Conservation (phyloP, 2,797 vertebrate species). For the Lemur catta region DNA sequence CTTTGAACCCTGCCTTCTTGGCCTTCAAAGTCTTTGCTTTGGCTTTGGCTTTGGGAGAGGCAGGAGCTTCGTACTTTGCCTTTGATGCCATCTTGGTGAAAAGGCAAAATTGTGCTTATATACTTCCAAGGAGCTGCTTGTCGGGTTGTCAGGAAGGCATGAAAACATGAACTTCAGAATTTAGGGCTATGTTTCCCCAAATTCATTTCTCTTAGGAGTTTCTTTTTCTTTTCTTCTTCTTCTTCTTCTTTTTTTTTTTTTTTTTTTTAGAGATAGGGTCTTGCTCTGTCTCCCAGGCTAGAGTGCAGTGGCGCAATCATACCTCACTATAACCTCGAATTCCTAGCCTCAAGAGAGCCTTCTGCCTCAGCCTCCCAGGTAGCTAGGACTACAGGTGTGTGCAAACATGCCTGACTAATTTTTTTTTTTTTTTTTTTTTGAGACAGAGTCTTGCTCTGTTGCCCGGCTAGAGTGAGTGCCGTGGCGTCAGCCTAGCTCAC, state of each 20-base stretch:
- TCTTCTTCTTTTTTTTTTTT: no score
- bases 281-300: not conserved
- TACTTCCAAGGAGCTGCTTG: not conserved
- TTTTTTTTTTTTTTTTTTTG: no score
- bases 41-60: not conserved
- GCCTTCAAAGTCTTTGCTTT: not conserved
- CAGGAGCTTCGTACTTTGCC: not conserved
- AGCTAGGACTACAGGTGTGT: not conserved
- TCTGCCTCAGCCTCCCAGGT: not conserved
- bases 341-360: not conserved
- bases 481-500: no score
- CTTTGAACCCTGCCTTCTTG: not conserved
- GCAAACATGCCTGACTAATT: no score
- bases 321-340: not conserved
- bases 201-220: slow-evolving; percentile 25
- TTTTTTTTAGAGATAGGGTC: not conserved
- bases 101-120: not conserved
- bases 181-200: not conserved
- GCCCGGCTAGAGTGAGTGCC: no score
- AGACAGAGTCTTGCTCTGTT: no score
- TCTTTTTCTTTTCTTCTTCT: not conserved
- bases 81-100: not conserved
- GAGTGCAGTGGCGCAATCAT: not conserved
- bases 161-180: slow-evolving; percentile 36
- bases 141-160: not conserved